phyloP scores from a whole-genome alignment of 1,140 invertebrate genomes.

The Dendrolimus kikuchii region DNA sequence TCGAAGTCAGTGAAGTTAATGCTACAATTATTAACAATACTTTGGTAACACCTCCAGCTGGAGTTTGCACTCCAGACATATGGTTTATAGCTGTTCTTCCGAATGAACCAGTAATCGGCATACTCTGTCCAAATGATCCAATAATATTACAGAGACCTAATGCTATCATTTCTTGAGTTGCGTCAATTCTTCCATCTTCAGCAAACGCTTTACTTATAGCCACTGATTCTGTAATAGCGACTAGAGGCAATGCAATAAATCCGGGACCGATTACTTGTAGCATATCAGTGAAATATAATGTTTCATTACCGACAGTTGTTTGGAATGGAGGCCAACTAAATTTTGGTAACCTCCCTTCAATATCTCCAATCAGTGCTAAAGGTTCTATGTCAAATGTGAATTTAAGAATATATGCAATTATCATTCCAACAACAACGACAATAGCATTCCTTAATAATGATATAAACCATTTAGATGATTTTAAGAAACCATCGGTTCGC shows the following conservation, averaged over 20 bases:
- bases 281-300: conserved; percentile 76
- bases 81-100: conserved; percentile 93
- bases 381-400: conserved; percentile 57
- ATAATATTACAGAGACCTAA: conserved; percentile 87
- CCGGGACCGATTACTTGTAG: conserved; percentile 75
- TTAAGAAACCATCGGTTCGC: conserved; percentile 32
- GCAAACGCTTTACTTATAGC: conserved; percentile 88
- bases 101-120: conserved; percentile 92
- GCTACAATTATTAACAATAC: conserved; percentile 47
- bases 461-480: conserved; percentile 49
- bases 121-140: conserved; percentile 89
- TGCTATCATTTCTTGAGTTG: conserved; percentile 89
- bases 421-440: conserved; percentile 78
- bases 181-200: conserved; percentile 73
- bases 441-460: conserved; percentile 80
- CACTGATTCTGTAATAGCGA: conserved; percentile 86
- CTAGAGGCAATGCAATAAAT: conserved; percentile 79
- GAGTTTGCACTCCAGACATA: conserved; percentile 90
- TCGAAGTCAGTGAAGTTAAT: conserved; percentile 47
- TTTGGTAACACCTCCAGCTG: conserved; percentile 84
- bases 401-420: conserved; percentile 73
- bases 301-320: conserved; percentile 68
- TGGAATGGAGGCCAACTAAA: conserved; percentile 78
- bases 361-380: conserved; percentile 75
- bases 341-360: conserved; percentile 76